Base-by-base conservation (phyloP, 2,797 vertebrate species). In the Neoniphon sammara region DNA sequence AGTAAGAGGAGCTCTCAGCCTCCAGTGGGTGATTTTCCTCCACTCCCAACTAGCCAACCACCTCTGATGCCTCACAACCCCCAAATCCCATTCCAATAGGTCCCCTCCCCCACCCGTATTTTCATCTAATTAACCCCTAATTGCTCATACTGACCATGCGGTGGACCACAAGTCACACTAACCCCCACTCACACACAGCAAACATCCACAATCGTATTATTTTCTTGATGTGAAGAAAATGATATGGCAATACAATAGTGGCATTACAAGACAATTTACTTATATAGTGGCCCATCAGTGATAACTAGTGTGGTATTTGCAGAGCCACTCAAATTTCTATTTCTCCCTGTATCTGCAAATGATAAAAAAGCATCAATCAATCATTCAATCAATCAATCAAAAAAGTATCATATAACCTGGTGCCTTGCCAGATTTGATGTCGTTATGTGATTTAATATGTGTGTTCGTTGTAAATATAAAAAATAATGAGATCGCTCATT, bases 101-200 rank as follows among this genome's bases (percentile, higher is more conserved):
- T 64, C 88, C 91, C 91, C 86, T 89, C 91, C 92, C 92, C 92
- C 89, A 83, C 83, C 18, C 31, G 53, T 73, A 90, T 89, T 91
- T 89, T 90, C 90, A 92, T 92, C 89, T 90, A 91, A 93, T 93
- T 92, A 92, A 92, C 90, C 89, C 85, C 85, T 91, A 93, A 93
- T 92, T 89, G 88, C 91, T 90, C 88, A 86, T 75, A 85, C 83
- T 89, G 89, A 86, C 89, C 89, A 88, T 67, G 84, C 86, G 87
- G 82, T 62, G 61, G 87, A 85, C 83, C 78, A 49, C 53, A 31
- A 77, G 81, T 75, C 58, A 61, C 60, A 75, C 64, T 20, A 54
- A 58, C 70, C 60, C 78, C 52, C 55, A 47, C 36, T 36, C 50
- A 81, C 39, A 17, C 62, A 68, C 27, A 53, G 25, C 76, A 76